Conservation (phyloP, 2,888 invertebrate species). For the Drosophila anceps region DNA sequence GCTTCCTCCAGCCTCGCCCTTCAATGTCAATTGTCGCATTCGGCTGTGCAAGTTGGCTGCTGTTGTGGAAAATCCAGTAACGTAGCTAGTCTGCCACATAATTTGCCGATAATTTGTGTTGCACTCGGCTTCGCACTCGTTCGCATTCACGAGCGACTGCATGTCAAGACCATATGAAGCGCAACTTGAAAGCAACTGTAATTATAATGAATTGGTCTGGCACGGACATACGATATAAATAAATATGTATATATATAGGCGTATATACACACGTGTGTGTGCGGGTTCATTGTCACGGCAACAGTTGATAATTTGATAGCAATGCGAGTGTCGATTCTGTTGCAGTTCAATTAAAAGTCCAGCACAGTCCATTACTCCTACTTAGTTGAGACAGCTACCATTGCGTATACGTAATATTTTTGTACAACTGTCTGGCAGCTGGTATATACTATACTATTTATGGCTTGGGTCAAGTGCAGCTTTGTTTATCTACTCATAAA, state of each 20-base stretch:
- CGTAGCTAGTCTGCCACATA: conserved; percentile 47
- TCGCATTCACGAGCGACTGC: conserved; percentile 29
- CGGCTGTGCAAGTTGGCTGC: conserved; percentile 53
- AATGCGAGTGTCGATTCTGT: conserved; percentile 20
- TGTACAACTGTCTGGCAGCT: background rate
- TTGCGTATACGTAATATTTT: conserved; percentile 39
- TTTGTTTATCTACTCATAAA: conserved; percentile 10
- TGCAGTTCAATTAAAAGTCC: conserved; percentile 16
- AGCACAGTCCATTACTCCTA: background rate
- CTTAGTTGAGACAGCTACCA: background rate
- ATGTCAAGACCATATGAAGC: conserved; percentile 31
- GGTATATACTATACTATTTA: conserved; percentile 34
- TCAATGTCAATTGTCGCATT: conserved; percentile 61
- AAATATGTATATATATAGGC: background rate
- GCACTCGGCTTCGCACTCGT: conserved; percentile 35
- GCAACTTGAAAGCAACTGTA: conserved; percentile 36
- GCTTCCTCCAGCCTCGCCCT: conserved; percentile 26
- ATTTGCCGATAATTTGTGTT: conserved; percentile 53
- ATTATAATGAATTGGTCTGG: conserved; percentile 52
- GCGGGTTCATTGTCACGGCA: conserved; percentile 52
- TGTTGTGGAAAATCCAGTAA: conserved; percentile 71
- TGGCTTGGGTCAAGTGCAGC: conserved; percentile 66
- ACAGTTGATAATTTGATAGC: conserved; percentile 24
- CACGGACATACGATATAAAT: conserved; percentile 7
- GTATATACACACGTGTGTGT: background rate